Percentiles rank a stretch among this genome's conserved stretches.
Conservation (phyloP, 2,113 vertebrate species). For the Gymnobelideus leadbeateri region DNA sequence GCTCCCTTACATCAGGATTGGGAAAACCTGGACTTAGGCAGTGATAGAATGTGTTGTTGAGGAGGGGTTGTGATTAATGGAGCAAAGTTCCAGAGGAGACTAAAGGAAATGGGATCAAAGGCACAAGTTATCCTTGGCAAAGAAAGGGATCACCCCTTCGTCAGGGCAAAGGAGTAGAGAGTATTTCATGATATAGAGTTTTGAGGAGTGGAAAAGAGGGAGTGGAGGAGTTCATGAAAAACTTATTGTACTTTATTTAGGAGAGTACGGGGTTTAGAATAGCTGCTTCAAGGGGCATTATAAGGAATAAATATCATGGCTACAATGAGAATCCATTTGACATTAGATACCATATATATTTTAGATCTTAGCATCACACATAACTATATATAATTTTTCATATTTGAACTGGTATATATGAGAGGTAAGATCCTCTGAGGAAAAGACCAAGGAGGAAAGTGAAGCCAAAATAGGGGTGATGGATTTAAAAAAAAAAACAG, state of each 20-base stretch:
- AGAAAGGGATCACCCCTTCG: neutral
- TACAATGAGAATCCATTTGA: neutral
- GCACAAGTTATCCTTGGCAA: neutral
- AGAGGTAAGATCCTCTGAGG: no score
- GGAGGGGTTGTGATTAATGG: neutral
- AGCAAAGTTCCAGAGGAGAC: neutral
- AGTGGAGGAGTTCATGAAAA: neutral
- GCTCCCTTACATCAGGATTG: neutral
- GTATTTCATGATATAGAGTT: neutral
- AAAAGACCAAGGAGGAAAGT: neutral
- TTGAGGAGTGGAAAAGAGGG: neutral
- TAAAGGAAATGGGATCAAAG: neutral
- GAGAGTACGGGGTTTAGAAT: neutral
- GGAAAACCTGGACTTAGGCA: neutral
- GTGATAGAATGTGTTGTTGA: neutral
- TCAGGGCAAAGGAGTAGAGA: neutral
- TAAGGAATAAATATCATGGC: neutral
- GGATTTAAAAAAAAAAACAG: neutral
- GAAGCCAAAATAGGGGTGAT: neutral
- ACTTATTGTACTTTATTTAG: neutral
- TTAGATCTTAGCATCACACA: no score
- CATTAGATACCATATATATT: neutral
- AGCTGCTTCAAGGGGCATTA: neutral
- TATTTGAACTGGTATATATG: neutral
- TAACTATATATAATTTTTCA: no score